These are phyloP conservation scores for Lycocerus yunnanus DNA, from an alignment of 2,888 invertebrate species.

Conservation along the genomic window DNA sequence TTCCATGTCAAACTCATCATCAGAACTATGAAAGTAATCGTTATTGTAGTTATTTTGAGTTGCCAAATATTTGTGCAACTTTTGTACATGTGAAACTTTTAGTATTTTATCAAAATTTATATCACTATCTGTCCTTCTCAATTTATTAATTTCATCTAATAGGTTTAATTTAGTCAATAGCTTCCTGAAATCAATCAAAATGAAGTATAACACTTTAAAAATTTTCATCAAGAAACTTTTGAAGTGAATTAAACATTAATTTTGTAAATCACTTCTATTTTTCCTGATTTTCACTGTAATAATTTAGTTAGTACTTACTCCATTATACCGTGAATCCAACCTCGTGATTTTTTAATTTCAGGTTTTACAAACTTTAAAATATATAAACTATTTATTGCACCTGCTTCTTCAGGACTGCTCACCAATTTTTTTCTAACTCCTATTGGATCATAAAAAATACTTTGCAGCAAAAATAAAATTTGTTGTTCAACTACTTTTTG, in stretches of 20 bases:
- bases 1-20: constrained; percentile 15
- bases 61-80: constrained; percentile 10
- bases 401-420: not conserved
- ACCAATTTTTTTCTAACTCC: not conserved
- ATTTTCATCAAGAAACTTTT: not conserved
- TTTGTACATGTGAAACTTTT: constrained; percentile 8
- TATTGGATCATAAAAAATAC: constrained; percentile 15
- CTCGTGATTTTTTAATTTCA: constrained; percentile 7
- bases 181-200: constrained; percentile 11
- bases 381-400: constrained; percentile 16
- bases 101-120: constrained; percentile 1
- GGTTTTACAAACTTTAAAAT: constrained; percentile 9
- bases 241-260: not conserved
- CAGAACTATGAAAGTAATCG: constrained; percentile 23
- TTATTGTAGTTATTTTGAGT: constrained; percentile 18
- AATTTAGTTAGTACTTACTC: constrained; percentile 9
- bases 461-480: constrained; percentile 25
- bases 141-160: constrained; percentile 10
- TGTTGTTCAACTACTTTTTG: constrained; percentile 34
- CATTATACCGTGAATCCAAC: constrained; percentile 19
- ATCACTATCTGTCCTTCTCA: not conserved
- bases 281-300: not conserved
- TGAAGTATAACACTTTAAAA: not conserved
- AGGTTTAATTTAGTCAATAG: constrained; percentile 11
- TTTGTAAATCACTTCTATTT: not conserved